Conservation (phyloP, 2,113 vertebrate species). For the Mormoops blainvillei region DNA sequence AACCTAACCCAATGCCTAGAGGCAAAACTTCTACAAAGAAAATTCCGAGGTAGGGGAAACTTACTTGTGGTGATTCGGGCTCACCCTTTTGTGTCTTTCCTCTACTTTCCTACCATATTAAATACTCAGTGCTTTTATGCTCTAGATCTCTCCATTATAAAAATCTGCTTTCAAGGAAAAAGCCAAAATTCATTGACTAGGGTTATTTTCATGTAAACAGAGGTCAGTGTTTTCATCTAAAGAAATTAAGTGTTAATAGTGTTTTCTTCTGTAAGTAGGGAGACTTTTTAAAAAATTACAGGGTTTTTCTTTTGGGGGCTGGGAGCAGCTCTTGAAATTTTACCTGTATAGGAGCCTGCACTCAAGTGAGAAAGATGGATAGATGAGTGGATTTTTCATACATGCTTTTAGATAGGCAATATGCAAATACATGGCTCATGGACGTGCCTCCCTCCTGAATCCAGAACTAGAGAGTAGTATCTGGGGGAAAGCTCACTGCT, state of each 20-base stretch:
- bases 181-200: not conserved
- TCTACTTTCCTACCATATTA: not conserved
- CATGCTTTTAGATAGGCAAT: not conserved
- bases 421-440: not conserved
- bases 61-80: not conserved
- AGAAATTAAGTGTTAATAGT: slow-evolving; percentile 22
- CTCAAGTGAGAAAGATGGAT: not conserved
- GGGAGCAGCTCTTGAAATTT: not conserved
- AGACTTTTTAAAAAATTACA: not conserved
- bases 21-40: not conserved
- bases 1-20: not conserved
- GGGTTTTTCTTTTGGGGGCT: not conserved
- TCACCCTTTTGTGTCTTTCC: not conserved
- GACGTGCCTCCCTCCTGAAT: not conserved
- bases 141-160: not conserved
- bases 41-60: not conserved
- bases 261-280: not conserved
- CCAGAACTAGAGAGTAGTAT: not conserved
- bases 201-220: not conserved
- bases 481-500: not conserved
- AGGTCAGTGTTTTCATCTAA: not conserved
- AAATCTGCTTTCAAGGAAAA: not conserved
- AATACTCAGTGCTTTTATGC: not conserved
- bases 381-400: not conserved
- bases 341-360: not conserved